Evolutionary conservation across 2,888 invertebrate species (phyloP).

Genomic region (Chymomyza caudatula): DNA sequence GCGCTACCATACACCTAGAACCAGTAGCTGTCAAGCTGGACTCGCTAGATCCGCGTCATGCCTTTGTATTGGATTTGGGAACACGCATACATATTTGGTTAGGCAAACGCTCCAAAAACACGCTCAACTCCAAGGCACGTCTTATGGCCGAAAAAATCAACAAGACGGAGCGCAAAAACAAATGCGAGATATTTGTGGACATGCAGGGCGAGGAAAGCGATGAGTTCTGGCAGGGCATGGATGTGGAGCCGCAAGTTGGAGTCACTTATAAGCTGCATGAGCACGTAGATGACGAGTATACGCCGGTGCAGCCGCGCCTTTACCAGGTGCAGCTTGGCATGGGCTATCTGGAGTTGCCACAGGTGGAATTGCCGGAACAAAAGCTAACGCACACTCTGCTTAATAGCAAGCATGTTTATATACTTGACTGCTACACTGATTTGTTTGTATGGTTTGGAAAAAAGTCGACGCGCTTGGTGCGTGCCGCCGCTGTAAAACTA

Average conservation of each 20-base stretch:
- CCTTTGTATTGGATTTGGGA: constrained; percentile 94
- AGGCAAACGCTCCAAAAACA: constrained; percentile 87
- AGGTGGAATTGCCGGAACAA: constrained; percentile 88
- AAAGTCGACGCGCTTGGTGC: constrained; percentile 95
- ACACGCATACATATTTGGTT: constrained; percentile 93
- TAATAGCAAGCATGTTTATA: constrained; percentile 95
- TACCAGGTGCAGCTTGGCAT: constrained; percentile 98
- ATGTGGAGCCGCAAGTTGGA: constrained; percentile 74
- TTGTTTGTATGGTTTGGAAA: constrained; percentile 99
- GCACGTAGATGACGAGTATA: constrained; percentile 70
- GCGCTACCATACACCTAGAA: constrained; percentile 91
- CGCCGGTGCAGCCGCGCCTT: constrained; percentile 82
- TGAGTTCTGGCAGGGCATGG: constrained; percentile 90
- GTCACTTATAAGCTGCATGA: constrained; percentile 77
- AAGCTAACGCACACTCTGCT: constrained; percentile 88
- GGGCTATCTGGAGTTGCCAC: constrained; percentile 98
- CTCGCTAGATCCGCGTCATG: constrained; percentile 93
- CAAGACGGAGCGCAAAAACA: constrained; percentile 97
- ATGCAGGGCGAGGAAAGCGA: constrained; percentile 88
- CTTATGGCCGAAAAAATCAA: constrained; percentile 98
- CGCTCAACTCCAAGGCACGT: constrained; percentile 86
- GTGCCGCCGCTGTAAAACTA: constrained; percentile 97
- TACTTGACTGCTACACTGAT: constrained; percentile 95
- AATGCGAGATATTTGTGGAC: constrained; percentile 92
- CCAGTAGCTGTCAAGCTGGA: constrained; percentile 85